Evolutionary conservation across 2,888 invertebrate genomes (phyloP), one percentile per base, ranked within the genome.

Genomic region (Cataglyphis rosenhaueri): DNA sequence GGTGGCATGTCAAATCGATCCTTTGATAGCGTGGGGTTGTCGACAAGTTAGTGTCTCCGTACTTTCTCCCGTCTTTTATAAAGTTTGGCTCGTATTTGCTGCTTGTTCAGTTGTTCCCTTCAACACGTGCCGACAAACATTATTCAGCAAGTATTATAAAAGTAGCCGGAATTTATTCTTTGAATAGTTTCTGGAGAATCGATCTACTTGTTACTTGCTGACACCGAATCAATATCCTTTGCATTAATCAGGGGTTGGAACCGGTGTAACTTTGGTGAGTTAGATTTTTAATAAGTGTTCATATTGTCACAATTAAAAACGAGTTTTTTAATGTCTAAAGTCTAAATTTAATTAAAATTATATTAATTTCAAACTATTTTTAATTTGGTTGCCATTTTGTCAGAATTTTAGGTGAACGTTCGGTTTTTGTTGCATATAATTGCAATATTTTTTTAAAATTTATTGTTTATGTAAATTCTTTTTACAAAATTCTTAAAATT

Each of bases 81-180:
- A 93, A 92, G 92, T 91, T 92, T 86, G 87, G 83, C 83, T 88
- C 90, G 86, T 92, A 92, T 92, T 91, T 90, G 87, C 88, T 85
- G 85, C 87, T 88, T 91, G 91, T 92, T 93, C 94, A 94, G 94
- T 94, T 91, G 89, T 91, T 84, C 85, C 86, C 44, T 85, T 83
- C 86, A 25, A 29, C 41, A 57, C 75, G 64, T 75, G 95, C 91
- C 96, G 95, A 82, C 1, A 25, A 99, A 62, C 57, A 38, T 48
- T 61, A 65, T 18, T 21, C 15, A 18, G 18, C 12, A 41, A 79
- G 48, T 70, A 44, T 78, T 9, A 3, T 15, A 21, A 52, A 25
- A 25, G n/a, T n/a, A 52, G 4, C n/a, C 9, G 35, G 32, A 41
- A 75, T 21, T 41, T 48, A 48, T 3, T 61, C 1, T 29, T 44